Conservation (phyloP, 1,140 invertebrate genomes). For the Acromyrmex heyeri region DNA sequence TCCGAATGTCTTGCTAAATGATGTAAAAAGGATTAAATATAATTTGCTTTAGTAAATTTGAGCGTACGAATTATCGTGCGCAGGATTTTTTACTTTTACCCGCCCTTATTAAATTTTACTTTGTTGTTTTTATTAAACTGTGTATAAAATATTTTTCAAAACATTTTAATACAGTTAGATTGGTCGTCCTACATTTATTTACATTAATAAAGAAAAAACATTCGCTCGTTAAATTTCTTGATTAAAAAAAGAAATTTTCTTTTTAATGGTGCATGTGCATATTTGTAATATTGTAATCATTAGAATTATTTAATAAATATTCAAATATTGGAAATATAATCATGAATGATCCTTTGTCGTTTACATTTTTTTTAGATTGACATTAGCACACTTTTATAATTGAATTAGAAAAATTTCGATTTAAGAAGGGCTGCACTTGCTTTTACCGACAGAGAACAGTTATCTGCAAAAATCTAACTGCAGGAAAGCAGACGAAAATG, state of each 20-base stretch:
- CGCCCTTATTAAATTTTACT: too few relatives aligned
- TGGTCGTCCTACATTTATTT: neutral
- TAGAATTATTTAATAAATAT: too few relatives aligned
- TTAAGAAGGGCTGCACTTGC: neutral
- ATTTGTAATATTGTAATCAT: neutral
- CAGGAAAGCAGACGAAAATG: constrained; percentile 20
- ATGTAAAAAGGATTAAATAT: too few relatives aligned
- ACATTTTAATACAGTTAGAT: neutral
- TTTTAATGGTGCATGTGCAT: neutral
- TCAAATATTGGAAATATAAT: neutral
- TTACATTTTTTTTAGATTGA: neutral
- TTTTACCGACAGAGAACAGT: neutral
- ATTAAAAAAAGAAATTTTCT: neutral
- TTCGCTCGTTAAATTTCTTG: too few relatives aligned
- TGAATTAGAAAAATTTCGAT: constrained; percentile 3
- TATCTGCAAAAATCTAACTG: constrained; percentile 60
- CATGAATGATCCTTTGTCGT: neutral
- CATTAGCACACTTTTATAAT: constrained; percentile 8
- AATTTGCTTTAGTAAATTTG: too few relatives aligned
- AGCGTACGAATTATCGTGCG: too few relatives aligned
- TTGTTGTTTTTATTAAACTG: neutral
- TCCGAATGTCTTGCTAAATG: too few relatives aligned
- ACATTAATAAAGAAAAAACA: neutral
- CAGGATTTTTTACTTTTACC: too few relatives aligned
- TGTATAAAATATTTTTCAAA: neutral